Evolutionary conservation across 2,888 invertebrate species (phyloP), one percentile per base, ranked within the genome.

Genomic region (Salpingus planirostris): DNA sequence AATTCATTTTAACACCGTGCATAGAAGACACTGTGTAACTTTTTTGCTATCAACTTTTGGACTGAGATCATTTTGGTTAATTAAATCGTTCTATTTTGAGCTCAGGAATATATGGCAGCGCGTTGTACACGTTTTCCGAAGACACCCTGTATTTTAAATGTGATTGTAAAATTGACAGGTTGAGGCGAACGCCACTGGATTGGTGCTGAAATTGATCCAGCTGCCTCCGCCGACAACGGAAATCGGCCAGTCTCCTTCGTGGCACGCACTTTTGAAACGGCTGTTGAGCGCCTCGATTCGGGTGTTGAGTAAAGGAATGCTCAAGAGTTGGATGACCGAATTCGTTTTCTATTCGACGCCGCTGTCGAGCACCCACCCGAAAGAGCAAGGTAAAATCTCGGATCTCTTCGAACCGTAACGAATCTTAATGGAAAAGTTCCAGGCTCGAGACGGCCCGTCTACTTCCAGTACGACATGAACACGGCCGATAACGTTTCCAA

Each of bases 391-490:
- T 73, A 52, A 31, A 22, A 34, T 15, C n/a, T n/a, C n/a, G 28
- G 12, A 21, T 28, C 15, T 8, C 24, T 13, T n/a, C n/a, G n/a
- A n/a, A n/a, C n/a, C n/a, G n/a, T n/a, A n/a, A n/a, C n/a, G n/a
- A n/a, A n/a, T n/a, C n/a, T n/a, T n/a, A n/a, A n/a, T 29, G 11
- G 14, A 11, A 7, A 14, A 24, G 27, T 35, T 42, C 11, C 34
- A 78, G 87, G 89, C 26, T 78, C 81, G 44, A 73, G 91, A 3
- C 78, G 92, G 34, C 87, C 92, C 27, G 87, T 93, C 11, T 89
- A 90, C 57, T 80, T 90, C 41, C 84, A 84, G 47, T 91, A 92
- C 59, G 93, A 95, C 53, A 79, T 92, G 72, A 80, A 81, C n/a
- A 79, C 83, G 8, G 78, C 80, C 33, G 91, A 91, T 40, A 78